Evolutionary conservation across 2,113 vertebrate genomes (phyloP).

Genomic region (Ramphastos sulfuratus): DNA sequence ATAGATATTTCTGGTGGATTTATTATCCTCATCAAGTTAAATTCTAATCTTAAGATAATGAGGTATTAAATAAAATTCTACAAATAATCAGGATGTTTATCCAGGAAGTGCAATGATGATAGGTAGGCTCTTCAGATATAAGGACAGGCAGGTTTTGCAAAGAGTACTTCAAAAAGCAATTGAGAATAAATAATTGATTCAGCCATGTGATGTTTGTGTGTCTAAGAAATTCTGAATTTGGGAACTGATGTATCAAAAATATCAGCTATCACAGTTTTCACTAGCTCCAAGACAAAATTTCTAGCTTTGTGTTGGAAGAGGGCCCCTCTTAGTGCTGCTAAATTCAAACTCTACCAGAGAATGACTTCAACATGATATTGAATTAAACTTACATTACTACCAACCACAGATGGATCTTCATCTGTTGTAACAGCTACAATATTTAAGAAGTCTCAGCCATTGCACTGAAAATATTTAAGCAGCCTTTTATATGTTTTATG

Average conservation of each 20-base stretch:
- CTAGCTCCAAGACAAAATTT: background rate
- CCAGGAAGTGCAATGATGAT: background rate
- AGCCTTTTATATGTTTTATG: background rate
- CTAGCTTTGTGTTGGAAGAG: background rate
- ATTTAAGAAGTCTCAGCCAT: conserved; percentile 15
- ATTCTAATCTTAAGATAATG: background rate
- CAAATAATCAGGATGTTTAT: background rate
- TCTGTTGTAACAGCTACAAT: conserved; percentile 46
- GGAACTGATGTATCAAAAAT: background rate
- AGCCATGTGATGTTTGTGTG: background rate
- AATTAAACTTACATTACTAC: conserved; percentile 24
- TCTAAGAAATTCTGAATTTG: background rate
- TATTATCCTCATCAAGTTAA: background rate
- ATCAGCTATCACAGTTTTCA: background rate
- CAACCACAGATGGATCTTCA: conserved; percentile 42
- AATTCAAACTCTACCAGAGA: conserved; percentile 28
- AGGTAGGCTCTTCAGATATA: background rate
- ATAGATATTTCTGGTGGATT: background rate
- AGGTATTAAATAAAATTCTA: background rate
- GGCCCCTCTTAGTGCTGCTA: background rate
- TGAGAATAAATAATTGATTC: background rate
- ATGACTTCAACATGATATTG: conserved; percentile 1
- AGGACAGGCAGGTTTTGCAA: background rate
- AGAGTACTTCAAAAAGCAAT: background rate
- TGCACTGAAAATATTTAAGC: conserved; percentile 43